Conservation (phyloP, 2,888 invertebrate genomes). For the Cerastoderma edule region DNA sequence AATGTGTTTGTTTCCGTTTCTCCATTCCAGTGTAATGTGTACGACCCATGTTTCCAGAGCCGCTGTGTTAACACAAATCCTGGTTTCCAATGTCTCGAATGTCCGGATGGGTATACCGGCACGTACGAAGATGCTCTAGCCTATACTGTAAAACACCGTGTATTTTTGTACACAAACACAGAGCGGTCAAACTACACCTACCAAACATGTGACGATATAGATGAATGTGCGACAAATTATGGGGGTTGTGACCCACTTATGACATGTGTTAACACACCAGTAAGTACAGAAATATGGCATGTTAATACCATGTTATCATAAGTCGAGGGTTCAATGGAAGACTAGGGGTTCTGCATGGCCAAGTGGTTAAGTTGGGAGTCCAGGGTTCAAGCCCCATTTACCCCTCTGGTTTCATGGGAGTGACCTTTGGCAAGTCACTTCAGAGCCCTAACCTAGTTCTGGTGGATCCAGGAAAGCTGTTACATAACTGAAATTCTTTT, state of each 20-base stretch:
- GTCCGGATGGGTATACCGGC: constrained; percentile 67
- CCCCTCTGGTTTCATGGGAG: no score
- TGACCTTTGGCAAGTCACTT: no score
- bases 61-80: constrained; percentile 70
- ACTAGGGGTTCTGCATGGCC: no score
- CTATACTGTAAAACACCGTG: constrained; percentile 51
- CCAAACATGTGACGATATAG: constrained; percentile 67
- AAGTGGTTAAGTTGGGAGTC: no score
- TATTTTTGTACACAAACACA: constrained; percentile 57
- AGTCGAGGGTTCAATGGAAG: no score
- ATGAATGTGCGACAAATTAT: constrained; percentile 68
- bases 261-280: constrained; percentile 72
- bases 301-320: no score
- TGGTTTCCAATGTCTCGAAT: constrained; percentile 71
- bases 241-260: constrained; percentile 73
- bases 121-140: constrained; percentile 71
- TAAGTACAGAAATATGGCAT: no score
- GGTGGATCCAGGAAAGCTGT: no score
- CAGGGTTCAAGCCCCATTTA: no score
- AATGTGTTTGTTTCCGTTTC: not conserved
- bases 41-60: constrained; percentile 60
- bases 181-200: constrained; percentile 45
- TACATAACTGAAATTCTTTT: no score
- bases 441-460: no score
- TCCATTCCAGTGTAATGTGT: constrained; percentile 63